Evolutionary conservation across 2,113 vertebrate species (phyloP).

Genomic region (Clarias magur): DNA sequence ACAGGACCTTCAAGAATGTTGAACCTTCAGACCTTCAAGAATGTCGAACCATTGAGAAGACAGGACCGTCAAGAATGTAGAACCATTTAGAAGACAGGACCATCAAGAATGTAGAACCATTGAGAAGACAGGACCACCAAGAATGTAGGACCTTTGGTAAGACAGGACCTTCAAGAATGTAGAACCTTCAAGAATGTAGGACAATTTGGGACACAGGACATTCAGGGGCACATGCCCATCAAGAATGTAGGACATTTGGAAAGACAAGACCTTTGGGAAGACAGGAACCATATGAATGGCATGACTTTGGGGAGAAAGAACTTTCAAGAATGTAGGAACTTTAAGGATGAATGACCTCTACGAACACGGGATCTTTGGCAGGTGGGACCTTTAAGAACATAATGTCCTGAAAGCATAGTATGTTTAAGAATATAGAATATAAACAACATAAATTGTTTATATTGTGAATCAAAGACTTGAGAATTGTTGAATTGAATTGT

Average conservation of each 20-base stretch:
- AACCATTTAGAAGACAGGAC: neutral
- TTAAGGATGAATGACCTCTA: neutral
- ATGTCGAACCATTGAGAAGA: neutral
- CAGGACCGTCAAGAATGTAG: too few species aligned
- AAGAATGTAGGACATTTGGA: neutral
- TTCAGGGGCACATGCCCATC: neutral
- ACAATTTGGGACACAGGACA: neutral
- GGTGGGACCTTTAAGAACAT: too few species aligned
- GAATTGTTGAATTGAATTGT: too few species aligned
- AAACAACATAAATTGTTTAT: neutral
- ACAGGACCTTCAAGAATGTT: too few species aligned
- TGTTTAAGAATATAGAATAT: neutral
- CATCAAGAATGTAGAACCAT: neutral
- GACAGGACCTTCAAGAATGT: neutral
- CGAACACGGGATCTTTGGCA: neutral
- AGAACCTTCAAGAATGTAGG: neutral
- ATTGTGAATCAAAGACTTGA: neutral
- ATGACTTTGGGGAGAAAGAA: rapidly evolving
- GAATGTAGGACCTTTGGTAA: too few species aligned
- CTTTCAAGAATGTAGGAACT: neutral
- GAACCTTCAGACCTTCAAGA: neutral
- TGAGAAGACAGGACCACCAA: too few species aligned
- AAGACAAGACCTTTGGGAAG: neutral
- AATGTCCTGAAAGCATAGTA: neutral
- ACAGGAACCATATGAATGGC: neutral